Conservation (phyloP, 2,113 vertebrate genomes). For the Oreochromis niloticus region DNA sequence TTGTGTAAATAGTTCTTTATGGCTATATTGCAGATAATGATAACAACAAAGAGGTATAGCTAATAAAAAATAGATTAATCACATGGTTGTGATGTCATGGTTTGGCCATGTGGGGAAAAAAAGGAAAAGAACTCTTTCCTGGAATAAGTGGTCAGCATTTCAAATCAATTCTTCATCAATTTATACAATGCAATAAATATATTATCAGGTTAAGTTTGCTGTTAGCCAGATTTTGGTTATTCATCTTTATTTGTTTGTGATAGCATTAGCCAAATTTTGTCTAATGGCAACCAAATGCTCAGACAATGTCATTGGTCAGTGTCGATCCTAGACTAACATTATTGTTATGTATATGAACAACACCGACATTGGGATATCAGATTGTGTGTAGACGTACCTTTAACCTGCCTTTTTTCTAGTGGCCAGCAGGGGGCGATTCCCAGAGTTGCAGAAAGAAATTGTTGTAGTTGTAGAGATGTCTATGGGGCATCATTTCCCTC, state of each 20-base stretch:
- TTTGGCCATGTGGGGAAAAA: neutral
- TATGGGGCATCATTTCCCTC: fast-evolving
- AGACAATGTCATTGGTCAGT: neutral
- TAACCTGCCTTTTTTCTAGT: neutral
- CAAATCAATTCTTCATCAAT: neutral
- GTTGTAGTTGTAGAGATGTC: neutral
- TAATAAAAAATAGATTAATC: neutral
- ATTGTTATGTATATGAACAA: neutral
- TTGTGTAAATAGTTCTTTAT: neutral
- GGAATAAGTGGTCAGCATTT: neutral
- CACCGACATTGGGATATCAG: fast-evolving
- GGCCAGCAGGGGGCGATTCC: neutral
- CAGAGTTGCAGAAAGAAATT: neutral
- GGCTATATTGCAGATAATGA: neutral
- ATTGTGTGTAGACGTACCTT: neutral
- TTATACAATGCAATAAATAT: neutral
- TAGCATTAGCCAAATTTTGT: neutral
- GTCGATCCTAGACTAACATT: neutral
- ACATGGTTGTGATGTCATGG: neutral
- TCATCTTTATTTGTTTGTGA: neutral
- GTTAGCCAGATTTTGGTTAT: neutral
- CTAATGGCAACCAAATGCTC: neutral
- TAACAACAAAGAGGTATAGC: neutral
- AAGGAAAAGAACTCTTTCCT: neutral
- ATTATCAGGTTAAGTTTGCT: neutral